phyloP scores from a whole-genome alignment of 2,888 invertebrate genomes.

The Nasonia oneida region DNA sequence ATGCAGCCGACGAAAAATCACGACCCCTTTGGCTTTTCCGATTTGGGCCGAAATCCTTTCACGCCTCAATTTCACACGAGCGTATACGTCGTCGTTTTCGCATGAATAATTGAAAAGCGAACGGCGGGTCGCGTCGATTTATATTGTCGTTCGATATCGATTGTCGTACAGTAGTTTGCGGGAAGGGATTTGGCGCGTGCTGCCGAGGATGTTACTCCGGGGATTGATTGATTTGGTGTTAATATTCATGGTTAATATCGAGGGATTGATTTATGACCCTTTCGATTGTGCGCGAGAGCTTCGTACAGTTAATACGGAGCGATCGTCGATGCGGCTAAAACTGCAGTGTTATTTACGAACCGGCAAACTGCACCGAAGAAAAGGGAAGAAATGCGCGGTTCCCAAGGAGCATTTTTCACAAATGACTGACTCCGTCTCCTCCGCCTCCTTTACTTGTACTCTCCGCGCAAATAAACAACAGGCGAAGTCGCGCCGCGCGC shows the following conservation, averaged over 20 bases:
- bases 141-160: conserved; percentile 12
- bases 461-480: conserved; percentile 3
- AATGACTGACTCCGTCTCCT: background rate
- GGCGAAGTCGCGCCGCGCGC: background rate
- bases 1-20: background rate
- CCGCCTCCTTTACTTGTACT: background rate
- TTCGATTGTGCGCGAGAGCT: background rate
- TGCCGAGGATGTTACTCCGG: background rate
- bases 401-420: conserved; percentile 4
- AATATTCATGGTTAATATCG: background rate
- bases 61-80: background rate
- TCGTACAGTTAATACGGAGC: too few species aligned
- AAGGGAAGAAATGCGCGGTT: background rate
- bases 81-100: conserved; percentile 11
- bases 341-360: too few species aligned
- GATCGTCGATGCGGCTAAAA: too few species aligned
- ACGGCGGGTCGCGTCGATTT: background rate
- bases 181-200: background rate
- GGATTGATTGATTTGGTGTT: background rate
- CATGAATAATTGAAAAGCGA: conserved; percentile 14
- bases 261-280: background rate
- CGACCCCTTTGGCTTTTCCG: conserved; percentile 1
- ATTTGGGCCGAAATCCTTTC: background rate
- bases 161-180: background rate
- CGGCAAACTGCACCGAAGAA: background rate